phyloP scores from a whole-genome alignment of 1,140 invertebrate genomes.

The Drosophila setifemur region DNA sequence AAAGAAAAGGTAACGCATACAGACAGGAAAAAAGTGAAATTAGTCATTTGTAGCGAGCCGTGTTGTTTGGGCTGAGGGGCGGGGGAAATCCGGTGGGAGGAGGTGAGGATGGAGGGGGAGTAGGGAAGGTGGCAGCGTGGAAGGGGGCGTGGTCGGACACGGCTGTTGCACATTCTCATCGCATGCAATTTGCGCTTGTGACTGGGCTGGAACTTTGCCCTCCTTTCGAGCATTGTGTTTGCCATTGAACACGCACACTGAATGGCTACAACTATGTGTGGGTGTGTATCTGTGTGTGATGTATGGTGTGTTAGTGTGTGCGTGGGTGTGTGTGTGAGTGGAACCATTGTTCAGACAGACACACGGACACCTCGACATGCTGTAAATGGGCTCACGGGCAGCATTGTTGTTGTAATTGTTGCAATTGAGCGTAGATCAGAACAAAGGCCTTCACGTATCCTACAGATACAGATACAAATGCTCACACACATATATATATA shows the following conservation, averaged over 20 bases:
- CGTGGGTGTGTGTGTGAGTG: constrained; percentile 1
- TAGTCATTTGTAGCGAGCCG: constrained; percentile 65
- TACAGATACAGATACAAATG: background rate
- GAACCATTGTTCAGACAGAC: constrained; percentile 34
- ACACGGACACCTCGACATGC: constrained; percentile 52
- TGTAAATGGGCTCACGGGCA: constrained; percentile 52
- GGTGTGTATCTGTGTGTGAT: constrained; percentile 5
- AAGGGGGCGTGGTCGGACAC: constrained; percentile 27
- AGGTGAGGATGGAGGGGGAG: constrained; percentile 1
- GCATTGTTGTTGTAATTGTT: constrained; percentile 76
- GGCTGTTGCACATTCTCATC: constrained; percentile 74
- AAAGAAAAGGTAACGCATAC: constrained; percentile 14
- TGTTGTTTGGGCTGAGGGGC: constrained; percentile 17
- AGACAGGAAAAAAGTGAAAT: constrained; percentile 60
- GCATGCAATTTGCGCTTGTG: constrained; percentile 60
- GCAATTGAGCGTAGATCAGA: constrained; percentile 66
- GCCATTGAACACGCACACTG: constrained; percentile 74
- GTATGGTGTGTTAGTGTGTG: background rate
- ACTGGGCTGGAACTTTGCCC: constrained; percentile 35
- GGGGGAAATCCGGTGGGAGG: background rate
- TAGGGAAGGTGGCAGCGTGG: background rate
- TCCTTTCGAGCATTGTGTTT: constrained; percentile 61
- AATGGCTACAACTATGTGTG: constrained; percentile 17
- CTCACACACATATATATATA: constrained; percentile 6
- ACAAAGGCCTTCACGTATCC: constrained; percentile 39